Base-by-base conservation (phyloP, 2,888 invertebrate genomes). In the Caenorhabditis zanzibari region DNA sequence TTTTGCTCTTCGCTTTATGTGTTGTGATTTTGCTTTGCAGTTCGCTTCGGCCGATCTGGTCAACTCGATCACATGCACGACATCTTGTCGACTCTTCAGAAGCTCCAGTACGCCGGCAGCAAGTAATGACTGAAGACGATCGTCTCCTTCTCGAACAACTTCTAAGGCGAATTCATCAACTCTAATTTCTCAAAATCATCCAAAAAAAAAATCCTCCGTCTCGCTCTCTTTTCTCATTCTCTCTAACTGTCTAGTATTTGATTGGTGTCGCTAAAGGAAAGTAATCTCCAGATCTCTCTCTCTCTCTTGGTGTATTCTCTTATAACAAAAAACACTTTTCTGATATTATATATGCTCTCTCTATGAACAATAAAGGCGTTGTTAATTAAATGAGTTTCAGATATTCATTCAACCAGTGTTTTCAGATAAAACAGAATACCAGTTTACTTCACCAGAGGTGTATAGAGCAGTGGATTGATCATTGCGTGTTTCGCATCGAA, bases 31-130 rank as follows among this genome's bases (percentile, higher is more conserved):
- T 76, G 64, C 49, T 35, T 68, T 38, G 72, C 86, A 89, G 89
- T 89, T 44, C 86, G 89, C 54, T 89, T 89, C 82, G 89, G 89
- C 56, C 87, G 89, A 28, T 89, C 89, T 19, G 88, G 88, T 32
- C 87, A 86, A 44, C 68, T 86, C 49, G 89, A 89, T 63, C 89
- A 88, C 85, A 88, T 89, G 86, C 88, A 88, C 82, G 89, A 89
- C 85, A 88, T 89, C 56, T 74, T 89, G 61, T 86, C 84, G 59
- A 89, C 89, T 12, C 81, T 89, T 75, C 87, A 87, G 75, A 85
- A 82, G 73, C 86, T 89, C 49, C 82, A 87, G 73, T 82, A 75
- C 74, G 88, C 86, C 81, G 85, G 83, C 83, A 85, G 74, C 71
- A 84, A 88, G 79, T 87, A 82, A 77, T 41, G 24, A 64, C 63